Base-by-base conservation (phyloP, 1,140 invertebrate species). In the Chironomus striatipennis region DNA sequence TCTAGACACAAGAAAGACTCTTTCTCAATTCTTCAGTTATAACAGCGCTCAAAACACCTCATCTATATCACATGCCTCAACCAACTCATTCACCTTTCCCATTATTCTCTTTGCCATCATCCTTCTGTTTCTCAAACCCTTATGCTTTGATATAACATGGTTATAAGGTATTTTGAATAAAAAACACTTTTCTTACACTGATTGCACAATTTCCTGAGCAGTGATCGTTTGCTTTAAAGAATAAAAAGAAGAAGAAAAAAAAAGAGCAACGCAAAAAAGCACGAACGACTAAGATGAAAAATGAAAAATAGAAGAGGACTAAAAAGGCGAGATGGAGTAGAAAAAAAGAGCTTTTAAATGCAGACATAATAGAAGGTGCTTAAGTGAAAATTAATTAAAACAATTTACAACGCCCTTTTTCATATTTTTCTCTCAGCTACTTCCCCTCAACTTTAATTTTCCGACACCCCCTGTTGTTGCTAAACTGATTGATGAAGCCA, bases 361-460 rank as follows among this genome's bases (percentile, higher is more conserved):
- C 47, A 57, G 47, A 57, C 47, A 57, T 47, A 47, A 47, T 47
- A 47, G 15, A 47, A 47, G 43, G 43, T 57, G 12, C 47, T 47
- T 57, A 57, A 57, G 47, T 57, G n/a, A 57, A 57, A 57, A 57
- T 57, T 57, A 57, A 57, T 57, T 57, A 57, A 57, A 57, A 57
- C 47, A 57, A 57, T 57, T 57, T 57, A 57, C 47, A 57, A 57
- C 8, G 15, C 10, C n/a, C 12, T 57, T 57, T n/a, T 57, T 57
- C 47, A 57, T 57, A 15, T 15, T 57, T 57, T 57, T n/a, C n/a
- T 15, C 47, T 57, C 43, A 12, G 43, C n/a, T n/a, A n/a, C n/a
- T 34, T 5, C 24, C 24, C n/a, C 47, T 57, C 12, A n/a, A 57
- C 47, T 12, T n/a, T n/a, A 12, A 57, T 15, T 57, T 57, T 57